Evolutionary conservation across 1,140 invertebrate species (phyloP), one percentile per base, ranked within the genome.

Genomic region (Cydia fagiglandana): DNA sequence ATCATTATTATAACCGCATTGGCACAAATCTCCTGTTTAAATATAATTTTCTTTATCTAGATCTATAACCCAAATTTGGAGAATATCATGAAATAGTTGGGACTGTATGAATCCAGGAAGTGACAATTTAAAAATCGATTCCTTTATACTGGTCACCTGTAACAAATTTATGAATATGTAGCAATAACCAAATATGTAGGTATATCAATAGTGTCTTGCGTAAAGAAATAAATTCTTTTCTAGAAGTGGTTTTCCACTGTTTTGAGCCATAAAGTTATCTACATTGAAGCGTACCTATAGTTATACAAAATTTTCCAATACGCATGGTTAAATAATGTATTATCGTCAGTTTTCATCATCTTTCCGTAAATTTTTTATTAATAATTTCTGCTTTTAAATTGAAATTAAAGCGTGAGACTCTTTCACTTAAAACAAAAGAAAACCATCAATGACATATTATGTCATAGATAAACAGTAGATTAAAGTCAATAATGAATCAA

Each of bases 71-170:
- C 61, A 28, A 64, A 64, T 64, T 64, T 20, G 20, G 61, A 64
- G 61, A 20, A 64, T 13, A 64, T 64, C 61, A 28, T 64, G 61
- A 24, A 64, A 64, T 24, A 64, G 24, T 12, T 24, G 7, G 61
- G 9, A 64, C 61, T 24, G 24, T 28, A 64, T 64, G 61, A 64
- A 64, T 24, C 17, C 61, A 10, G 20, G 61, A 64, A 64, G 24
- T 64, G 20, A 64, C 61, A 64, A 64, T 64, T 64, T 64, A 64
- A 64, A 64, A 28, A 64, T 28, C 24, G 61, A 64, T 24, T 64
- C 61, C 12, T 64, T 64, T 20, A 64, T 4, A 64, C 61, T 64
- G 24, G 28, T 28, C 61, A 64, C 61, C 61, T 64, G 61, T 64
- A 24, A 64, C 61, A 64, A 64, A 20, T 64, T 64, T 9, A 64